Base-by-base conservation (phyloP, 1,140 invertebrate species). In the Achatina immaculata region DNA sequence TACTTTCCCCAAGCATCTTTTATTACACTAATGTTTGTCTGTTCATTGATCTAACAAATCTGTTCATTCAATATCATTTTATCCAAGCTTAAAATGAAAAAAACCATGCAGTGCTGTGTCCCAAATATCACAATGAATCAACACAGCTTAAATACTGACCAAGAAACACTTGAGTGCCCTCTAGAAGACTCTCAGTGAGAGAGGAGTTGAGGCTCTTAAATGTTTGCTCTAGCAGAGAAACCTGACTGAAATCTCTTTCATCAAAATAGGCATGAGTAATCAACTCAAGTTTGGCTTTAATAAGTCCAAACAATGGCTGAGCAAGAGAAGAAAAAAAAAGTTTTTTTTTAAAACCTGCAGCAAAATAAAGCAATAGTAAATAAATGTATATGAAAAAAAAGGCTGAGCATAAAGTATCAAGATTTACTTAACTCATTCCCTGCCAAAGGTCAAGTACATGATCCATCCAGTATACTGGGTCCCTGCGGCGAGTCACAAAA, bases 191-290 rank as follows among this genome's bases (percentile, higher is more conserved):
- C 90, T 93, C 88, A 34, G 86, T 90, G 81, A 98, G 93, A 90
- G 95, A 98, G 83, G 94, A 94, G 91, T 98, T 98, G 4, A 99
- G 92, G 92, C 98, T 97, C 87, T 95, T 94, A 91, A 95, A 99
- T 62, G 97, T 97, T 90, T 99, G 96, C 89, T 97, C 94, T 71
- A 99, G 92, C 40, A 99, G 93, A 90, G 96, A 95, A 75, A 96
- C 96, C 72, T 92, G 88, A 31, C 89, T 90, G 82, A 93, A 93
- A 80, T 93, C 92, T 74, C 89, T 83, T 92, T 99, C 96, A 82
- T 98, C 94, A 91, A 99, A 99, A 92, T 99, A 99, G 0, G 97
- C 97, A 91, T 98, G 95, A 0, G 98, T 99, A 81, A 99, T 99
- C 2, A 99, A 92, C 78, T 97, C 94, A 92, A 99, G 94, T 93